Evolutionary conservation across 1,140 invertebrate genomes (phyloP), one percentile per base, ranked within the genome.

Genomic region (Zaprionus tsacasi): DNA sequence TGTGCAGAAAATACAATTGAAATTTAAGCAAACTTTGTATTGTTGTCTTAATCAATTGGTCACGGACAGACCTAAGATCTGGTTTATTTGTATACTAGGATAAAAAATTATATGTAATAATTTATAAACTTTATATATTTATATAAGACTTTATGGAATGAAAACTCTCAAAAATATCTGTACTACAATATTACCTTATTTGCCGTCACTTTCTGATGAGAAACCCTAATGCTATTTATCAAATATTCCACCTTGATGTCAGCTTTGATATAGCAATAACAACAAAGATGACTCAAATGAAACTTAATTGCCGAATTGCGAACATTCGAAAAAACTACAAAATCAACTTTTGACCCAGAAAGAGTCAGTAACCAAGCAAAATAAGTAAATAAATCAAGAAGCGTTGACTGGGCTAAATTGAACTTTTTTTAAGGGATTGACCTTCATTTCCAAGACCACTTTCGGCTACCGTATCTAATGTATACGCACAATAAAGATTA

Each of bases 241-340:
- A 50, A 12, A 45, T 54, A 71, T 75, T 59, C 68, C 74, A 85
- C 81, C 81, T 83, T 83, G 77, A 80, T 80, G 79, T 48, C 67
- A 60, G 60, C 59, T 75, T 58, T 15, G 48, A 36, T 17, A 35
- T 60, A 78, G 65, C 71, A 68, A 70, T 59, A 82, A 72, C 72
- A 60, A 48, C 76, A 64, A 52, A 83, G 66, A 85, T 85, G 81
- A 86, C 82, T 83, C 73, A 83, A 83, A 75, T 68, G 45, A 71
- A 82, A 82, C 17, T 66, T 79, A 79, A 79, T 79, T 82, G 80
- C 80, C 69, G 65, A 70, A 11, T 60, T 60, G 48, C 50, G 58
- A 25, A 58, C 40, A 54, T 59, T 73, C 50, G 36, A 52, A 15
- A 43, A 75, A 79, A 43, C n/a, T 43, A 40, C 66, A 66, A 68